phyloP scores from a whole-genome alignment of 2,797 vertebrate species.

The Paramormyrops hopkinsi region DNA sequence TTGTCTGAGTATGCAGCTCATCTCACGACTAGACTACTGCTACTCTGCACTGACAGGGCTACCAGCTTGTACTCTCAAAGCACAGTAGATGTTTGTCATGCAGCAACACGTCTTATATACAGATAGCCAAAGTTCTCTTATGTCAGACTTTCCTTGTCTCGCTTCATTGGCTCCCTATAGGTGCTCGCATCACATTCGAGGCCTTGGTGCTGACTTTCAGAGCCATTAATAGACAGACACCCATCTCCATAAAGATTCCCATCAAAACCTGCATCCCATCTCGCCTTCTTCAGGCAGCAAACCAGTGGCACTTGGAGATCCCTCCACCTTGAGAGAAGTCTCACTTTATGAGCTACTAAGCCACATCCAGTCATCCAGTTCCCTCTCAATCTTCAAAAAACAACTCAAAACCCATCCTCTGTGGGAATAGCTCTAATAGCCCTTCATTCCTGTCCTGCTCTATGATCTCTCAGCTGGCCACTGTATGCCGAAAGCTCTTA shows the following conservation, averaged over 20 bases:
- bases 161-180: background rate
- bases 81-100: background rate
- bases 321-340: background rate
- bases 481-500: background rate
- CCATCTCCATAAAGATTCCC: background rate
- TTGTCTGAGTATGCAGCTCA: background rate
- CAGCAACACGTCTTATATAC: background rate
- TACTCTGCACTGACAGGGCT: background rate
- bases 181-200: background rate
- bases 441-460: background rate
- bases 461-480: background rate
- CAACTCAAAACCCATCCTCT: background rate
- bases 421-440: background rate
- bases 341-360: background rate
- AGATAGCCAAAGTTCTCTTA: background rate
- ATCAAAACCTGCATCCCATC: background rate
- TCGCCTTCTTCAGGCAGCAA: background rate
- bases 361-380: background rate
- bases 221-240: background rate
- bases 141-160: background rate
- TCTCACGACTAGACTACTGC: background rate
- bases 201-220: background rate
- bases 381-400: background rate
- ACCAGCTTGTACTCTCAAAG: background rate
- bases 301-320: background rate